Conservation (phyloP, 2,797 vertebrate genomes). For the Hylomyscus alleni region DNA sequence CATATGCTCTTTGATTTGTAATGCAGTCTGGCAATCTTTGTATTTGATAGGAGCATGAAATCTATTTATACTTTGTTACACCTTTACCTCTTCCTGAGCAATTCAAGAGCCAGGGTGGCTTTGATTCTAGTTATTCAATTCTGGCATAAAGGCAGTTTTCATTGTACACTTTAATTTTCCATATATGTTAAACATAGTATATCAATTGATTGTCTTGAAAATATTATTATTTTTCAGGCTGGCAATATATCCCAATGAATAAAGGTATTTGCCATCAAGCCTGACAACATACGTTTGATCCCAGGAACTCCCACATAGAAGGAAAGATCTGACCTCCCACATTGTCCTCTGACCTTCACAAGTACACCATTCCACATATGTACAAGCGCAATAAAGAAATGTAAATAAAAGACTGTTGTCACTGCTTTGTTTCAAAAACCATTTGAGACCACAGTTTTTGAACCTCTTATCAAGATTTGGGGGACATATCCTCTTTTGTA, state of each 20-base stretch:
- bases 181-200: background rate
- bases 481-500: background rate
- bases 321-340: background rate
- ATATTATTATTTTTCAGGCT: background rate
- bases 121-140: background rate
- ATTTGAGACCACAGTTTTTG: constrained; percentile 22
- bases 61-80: constrained; percentile 44
- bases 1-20: constrained; percentile 26
- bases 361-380: background rate
- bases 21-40: background rate
- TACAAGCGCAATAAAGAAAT: background rate
- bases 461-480: background rate
- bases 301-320: background rate
- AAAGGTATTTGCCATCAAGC: background rate
- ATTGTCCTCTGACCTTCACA: background rate
- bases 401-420: background rate
- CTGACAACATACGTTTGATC: background rate
- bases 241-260: background rate
- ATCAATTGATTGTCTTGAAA: background rate
- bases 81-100: background rate
- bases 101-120: background rate
- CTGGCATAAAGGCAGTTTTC: background rate
- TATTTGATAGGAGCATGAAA: constrained; percentile 33
- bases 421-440: background rate
- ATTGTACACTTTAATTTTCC: background rate